phyloP scores from a whole-genome alignment of 1,140 invertebrate species.

The Ridgeia piscesae region DNA sequence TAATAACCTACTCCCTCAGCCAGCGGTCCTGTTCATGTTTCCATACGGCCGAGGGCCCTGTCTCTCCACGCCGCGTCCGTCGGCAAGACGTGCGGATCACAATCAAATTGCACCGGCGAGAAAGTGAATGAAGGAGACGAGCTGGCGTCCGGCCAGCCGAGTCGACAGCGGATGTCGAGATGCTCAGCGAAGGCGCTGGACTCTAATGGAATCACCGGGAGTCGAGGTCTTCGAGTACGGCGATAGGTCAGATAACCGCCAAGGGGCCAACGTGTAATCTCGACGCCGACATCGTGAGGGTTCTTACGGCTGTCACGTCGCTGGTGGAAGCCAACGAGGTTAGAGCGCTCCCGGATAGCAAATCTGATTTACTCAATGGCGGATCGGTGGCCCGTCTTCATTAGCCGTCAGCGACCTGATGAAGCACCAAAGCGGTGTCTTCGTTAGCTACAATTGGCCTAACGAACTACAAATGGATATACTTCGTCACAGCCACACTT shows the following conservation, averaged over 20 bases:
- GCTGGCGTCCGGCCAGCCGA: not conserved
- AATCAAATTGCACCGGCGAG: not conserved
- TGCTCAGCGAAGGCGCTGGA: not conserved
- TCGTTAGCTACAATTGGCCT: too few relatives aligned
- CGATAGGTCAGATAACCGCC: not conserved
- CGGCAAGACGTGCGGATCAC: not conserved
- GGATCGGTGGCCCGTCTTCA: too few relatives aligned
- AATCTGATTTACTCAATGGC: too few relatives aligned
- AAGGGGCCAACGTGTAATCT: not conserved
- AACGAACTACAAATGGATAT: too few relatives aligned
- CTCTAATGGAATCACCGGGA: not conserved
- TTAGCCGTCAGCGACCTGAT: too few relatives aligned
- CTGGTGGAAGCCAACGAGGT: not conserved
- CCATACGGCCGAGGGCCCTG: not conserved
- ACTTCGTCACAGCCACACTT: too few relatives aligned
- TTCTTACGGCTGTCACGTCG: not conserved
- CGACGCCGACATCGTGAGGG: not conserved
- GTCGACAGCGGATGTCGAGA: not conserved
- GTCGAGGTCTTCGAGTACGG: not conserved
- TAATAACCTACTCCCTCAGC: not conserved
- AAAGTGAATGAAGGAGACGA: not conserved
- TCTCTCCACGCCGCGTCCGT: not conserved
- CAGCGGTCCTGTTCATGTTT: not conserved
- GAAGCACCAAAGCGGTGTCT: too few relatives aligned
- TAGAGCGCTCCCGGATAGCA: too few relatives aligned